These are phyloP conservation scores for Neomonachus schauinslandi DNA, from an alignment of 2,113 vertebrate species.

Conservation along the genomic window DNA sequence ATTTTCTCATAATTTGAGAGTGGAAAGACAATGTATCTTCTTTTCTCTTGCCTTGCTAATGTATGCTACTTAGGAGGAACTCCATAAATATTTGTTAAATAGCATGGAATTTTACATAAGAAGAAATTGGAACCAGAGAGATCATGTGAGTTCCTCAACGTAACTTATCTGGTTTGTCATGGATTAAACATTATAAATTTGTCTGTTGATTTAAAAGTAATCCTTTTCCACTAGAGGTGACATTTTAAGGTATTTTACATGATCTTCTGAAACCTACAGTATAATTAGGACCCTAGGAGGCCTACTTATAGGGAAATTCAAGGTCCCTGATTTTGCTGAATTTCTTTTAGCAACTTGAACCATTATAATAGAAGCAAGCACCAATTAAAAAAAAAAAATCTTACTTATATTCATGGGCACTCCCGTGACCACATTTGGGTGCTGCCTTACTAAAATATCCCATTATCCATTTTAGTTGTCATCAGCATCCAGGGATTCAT, in stretches of 20 bases:
- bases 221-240: background rate
- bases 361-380: background rate
- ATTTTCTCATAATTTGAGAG: background rate
- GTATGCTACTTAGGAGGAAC: background rate
- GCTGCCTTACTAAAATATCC: background rate
- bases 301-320: background rate
- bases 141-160: background rate
- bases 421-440: background rate
- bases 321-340: background rate
- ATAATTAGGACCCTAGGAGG: background rate
- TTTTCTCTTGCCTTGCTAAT: background rate
- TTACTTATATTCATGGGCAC: background rate
- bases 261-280: background rate
- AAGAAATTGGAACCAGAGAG: background rate
- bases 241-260: background rate
- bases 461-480: background rate
- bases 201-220: background rate
- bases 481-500: background rate
- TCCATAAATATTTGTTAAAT: background rate
- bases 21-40: background rate
- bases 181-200: background rate
- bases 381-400: background rate
- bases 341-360: background rate
- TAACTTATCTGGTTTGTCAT: background rate
- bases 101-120: background rate